Evolutionary conservation across 1,140 invertebrate genomes (phyloP).

Genomic region (Notospermus geniculatus): DNA sequence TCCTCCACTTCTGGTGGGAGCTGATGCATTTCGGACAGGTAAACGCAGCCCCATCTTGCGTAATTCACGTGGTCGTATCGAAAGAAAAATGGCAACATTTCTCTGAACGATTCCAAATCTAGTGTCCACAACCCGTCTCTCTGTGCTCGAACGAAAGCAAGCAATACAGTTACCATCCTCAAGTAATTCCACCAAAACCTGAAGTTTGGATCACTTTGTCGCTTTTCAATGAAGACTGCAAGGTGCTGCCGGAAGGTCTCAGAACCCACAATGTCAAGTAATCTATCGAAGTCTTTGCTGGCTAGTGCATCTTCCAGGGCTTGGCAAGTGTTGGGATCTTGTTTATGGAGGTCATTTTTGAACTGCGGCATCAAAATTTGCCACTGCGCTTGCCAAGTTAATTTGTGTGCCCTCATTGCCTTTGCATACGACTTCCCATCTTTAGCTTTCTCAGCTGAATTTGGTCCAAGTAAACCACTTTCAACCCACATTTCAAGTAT

Average conservation of each 20-base stretch:
- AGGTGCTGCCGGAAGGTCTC: neutral
- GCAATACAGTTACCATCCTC: neutral
- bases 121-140: neutral
- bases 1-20: slow-evolving; percentile 3
- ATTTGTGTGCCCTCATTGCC: neutral
- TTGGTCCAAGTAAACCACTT: too few relatives aligned
- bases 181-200: neutral
- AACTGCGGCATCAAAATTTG: neutral
- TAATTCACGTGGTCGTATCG: slow-evolving; percentile 12
- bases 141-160: neutral
- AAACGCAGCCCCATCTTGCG: slow-evolving; percentile 10
- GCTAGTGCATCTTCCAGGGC: neutral
- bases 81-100: slow-evolving; percentile 9
- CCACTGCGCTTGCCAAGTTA: neutral
- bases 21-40: slow-evolving; percentile 10
- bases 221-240: neutral
- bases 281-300: neutral
- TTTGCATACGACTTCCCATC: neutral
- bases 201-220: too few relatives aligned
- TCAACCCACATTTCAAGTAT: too few relatives aligned
- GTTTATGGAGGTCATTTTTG: neutral
- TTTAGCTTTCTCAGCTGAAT: too few relatives aligned
- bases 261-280: neutral
- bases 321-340: too few relatives aligned
- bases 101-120: neutral